Conservation (phyloP, 2,888 invertebrate genomes). For the Andricus quercusramuli region DNA sequence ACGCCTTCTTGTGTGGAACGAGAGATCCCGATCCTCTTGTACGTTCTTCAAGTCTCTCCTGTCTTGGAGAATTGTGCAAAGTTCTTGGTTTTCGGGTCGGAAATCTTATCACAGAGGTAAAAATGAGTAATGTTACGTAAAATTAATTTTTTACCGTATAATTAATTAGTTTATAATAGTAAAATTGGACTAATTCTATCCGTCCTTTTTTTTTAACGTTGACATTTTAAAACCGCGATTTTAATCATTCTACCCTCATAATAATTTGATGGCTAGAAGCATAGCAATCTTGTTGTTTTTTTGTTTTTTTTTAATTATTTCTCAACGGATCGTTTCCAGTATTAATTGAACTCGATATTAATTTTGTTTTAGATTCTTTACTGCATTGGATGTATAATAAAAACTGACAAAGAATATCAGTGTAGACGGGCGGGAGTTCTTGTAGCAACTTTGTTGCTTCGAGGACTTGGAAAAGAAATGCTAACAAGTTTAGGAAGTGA, state of each 20-base stretch:
- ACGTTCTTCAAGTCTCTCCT: slow-evolving; percentile 90
- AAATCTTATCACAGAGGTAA: slow-evolving; percentile 86
- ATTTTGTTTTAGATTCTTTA: slow-evolving; percentile 83
- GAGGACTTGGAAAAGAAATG: slow-evolving; percentile 87
- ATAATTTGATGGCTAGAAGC: no score
- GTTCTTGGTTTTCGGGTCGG: slow-evolving; percentile 88
- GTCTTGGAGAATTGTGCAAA: slow-evolving; percentile 89
- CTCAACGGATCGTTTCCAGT: neutral
- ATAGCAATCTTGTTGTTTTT: no score
- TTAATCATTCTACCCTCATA: no score
- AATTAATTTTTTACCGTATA: neutral
- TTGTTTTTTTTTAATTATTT: no score
- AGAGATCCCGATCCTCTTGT: slow-evolving; percentile 87
- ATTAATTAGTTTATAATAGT: no score
- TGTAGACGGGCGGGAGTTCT: slow-evolving; percentile 89
- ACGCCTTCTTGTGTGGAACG: slow-evolving; percentile 85
- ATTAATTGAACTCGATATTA: neutral
- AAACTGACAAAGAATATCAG: slow-evolving; percentile 85
- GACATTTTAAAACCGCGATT: no score
- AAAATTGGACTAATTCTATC: no score
- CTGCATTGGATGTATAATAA: slow-evolving; percentile 85
- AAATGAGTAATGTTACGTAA: slow-evolving; percentile 34
- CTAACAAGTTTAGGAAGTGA: slow-evolving; percentile 84
- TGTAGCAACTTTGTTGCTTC: slow-evolving; percentile 86
- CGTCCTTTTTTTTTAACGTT: no score